Evolutionary conservation across 2,888 invertebrate species (phyloP).

Genomic region (Aleiodes leptofemur): DNA sequence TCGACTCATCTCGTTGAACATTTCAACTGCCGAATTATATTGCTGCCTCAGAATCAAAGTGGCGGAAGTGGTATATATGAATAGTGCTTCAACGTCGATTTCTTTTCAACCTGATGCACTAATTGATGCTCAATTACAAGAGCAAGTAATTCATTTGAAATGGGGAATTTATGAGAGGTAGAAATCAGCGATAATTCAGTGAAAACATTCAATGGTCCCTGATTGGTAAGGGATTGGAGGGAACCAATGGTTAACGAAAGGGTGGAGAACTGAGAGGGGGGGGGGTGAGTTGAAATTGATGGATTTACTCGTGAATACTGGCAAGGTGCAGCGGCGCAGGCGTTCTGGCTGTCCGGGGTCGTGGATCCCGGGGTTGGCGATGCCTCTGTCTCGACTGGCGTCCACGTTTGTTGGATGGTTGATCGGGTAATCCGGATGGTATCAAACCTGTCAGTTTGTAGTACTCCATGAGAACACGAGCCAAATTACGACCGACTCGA

Average conservation of each 20-base stretch:
- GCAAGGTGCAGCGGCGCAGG: conserved; percentile 72
- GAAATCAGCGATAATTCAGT: no score
- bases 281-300: background rate
- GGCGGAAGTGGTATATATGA: no score
- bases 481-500: conserved; percentile 86
- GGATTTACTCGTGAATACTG: conserved; percentile 71
- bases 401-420: conserved; percentile 69
- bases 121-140: no score
- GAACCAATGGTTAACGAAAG: background rate
- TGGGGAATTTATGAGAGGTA: conserved; percentile 5
- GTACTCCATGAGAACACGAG: conserved; percentile 86
- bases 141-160: background rate
- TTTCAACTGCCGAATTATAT: no score
- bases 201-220: no score
- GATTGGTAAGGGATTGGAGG: background rate
- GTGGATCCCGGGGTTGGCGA: conserved; percentile 66
- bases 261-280: background rate
- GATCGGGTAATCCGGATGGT: conserved; percentile 74
- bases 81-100: no score
- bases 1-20: no score
- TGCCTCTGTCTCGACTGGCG: conserved; percentile 71
- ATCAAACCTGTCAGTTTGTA: conserved; percentile 86
- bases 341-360: conserved; percentile 69
- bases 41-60: no score
- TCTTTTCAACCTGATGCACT: no score